Evolutionary conservation across 1,140 invertebrate species (phyloP), one percentile per base, ranked within the genome.

Genomic region (Triops longicaudatus): DNA sequence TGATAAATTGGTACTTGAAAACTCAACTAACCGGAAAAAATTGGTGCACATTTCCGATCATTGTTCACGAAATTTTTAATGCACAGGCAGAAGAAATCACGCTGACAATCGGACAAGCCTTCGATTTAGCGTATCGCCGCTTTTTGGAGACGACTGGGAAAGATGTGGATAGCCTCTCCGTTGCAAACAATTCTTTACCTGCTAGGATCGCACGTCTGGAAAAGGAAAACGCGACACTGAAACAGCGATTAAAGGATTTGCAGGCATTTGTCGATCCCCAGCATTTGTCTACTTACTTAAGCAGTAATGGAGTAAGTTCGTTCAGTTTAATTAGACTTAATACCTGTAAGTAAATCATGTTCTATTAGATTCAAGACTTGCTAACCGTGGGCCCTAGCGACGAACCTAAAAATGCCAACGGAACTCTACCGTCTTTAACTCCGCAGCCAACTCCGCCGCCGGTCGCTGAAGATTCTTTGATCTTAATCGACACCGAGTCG

Each of bases 91-190:
- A 97, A 81, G 96, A 98, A 83, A 97, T 98, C 77, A 98, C 96
- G 11, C 85, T 98, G 78, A 98, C 96, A 12, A 97, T 98, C 81
- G 96, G 96, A 3, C 96, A 98, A 84, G 96, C 96, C 0, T 98
- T 98, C 85, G 96, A 98, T 86, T 87, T 98, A 80, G 96, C 96
- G n/a, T 98, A 98, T 85, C 84, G 87, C 80, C 85, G 90, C 79
- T 94, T 93, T 83, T 82, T 94, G 75, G 92, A 94, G 79, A 91
- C 91, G 1, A 91, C 91, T 6, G 90, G 90, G 1, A 88, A 89
- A 80, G 92, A 93, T 83, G 81, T 91, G 63, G 92, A 93, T 83
- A 84, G 27, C 17, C 17, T 89, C 11, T 90, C 91, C 80, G 87
- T 90, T 80, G 88, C 91, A 80, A 86, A 89, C 28, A 88, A 92